Base-by-base conservation (phyloP, 2,113 vertebrate species). In the Corynorhinus townsendii region DNA sequence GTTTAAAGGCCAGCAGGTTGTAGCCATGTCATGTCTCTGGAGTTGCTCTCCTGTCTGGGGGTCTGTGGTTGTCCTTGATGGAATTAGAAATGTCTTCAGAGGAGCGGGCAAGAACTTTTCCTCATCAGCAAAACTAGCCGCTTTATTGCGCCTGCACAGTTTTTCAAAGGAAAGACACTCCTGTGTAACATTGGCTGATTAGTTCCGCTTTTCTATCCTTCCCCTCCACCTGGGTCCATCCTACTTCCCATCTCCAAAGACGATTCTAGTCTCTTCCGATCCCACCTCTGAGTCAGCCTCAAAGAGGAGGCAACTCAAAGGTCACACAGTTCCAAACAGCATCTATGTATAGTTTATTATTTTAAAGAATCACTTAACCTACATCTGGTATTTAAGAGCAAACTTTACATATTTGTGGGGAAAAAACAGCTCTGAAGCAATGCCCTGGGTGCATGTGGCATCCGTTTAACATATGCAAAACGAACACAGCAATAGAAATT, bases 401-500 rank as follows among this genome's bases (percentile, higher is more conserved):
- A 97, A 98, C 96, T 83, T 95, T 94, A 86, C 95, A 91, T 97
- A 97, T 97, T 98, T 97, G 96, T 86, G 97, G 97, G 92, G 96
- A 94, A 94, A 77, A 77, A 30, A 33, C 2, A 68, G 86, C 97
- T 98, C 98, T 96, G 98, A 97, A 98, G 97, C 86, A 96, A 94
- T 91, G 98, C 97, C 97, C 96, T 92, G 96, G 93, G 96, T 97
- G 90, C 95, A 82, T 49, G 96, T n/a, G 92, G 94, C 96, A 97
- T 97, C 97, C 71, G 95, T 97, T 98, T 98, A 97, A 97, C 98
- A 97, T 95, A 98, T 97, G 98, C 98, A 97, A 97, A 98, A 97
- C 3, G 40, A 97, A 97, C 93, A 80, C 94, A 97, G 97, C 97
- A 97, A 92, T 88, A 96, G 96, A 97, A 98, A 97, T 97, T 95